Evolutionary conservation across 2,888 invertebrate genomes (phyloP), one percentile per base, ranked within the genome.

Genomic region (Limenitis camilla): DNA sequence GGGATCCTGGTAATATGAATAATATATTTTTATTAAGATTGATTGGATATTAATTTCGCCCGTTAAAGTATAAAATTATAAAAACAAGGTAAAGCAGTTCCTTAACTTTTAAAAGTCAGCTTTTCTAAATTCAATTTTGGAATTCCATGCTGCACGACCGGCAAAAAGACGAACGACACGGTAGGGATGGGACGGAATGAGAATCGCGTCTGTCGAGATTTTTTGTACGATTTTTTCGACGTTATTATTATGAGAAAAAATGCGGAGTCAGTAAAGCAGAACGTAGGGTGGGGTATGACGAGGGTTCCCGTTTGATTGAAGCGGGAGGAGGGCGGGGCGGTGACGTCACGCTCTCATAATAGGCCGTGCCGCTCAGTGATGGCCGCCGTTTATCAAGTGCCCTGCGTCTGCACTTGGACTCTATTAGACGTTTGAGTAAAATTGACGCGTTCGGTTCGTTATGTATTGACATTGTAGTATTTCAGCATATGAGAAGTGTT

Each of bases 171-270:
- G 70, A 74, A 71, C 67, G 67, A 64, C 62, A 61, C 70, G 73
- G 70, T 82, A 85, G 82, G 82, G 81, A 81, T 79, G 83, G 81
- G 80, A 79, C 76, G 81, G 76, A 78, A 80, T 71, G 75, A 73
- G 70, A 71, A 72, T 68, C 69, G 72, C 76, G 81, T 78, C 83
- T 83, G 85, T 82, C 81, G 79, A 84, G 83, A 84, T 84, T 87
- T 87, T 85, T 86, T 86, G 81, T 66, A 76, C 81, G 81, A 82
- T 84, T 87, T 86, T 87, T 87, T 85, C 80, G 73, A 85, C 84
- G 81, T 83, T 86, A 85, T 87, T 87, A 86, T 87, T 87, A 86
- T 84, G 84, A 83, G 82, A 84, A 85, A 78, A 87, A 86, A 86
- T 86, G 84, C 82, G 74, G 78, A 86, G 85, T 86, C 86, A 84